A percentile compares a stretch with the other conserved stretches of the same genome.
Evolutionary conservation across 2,888 invertebrate genomes (phyloP).

Genomic region (Hyposoter didymator): DNA sequence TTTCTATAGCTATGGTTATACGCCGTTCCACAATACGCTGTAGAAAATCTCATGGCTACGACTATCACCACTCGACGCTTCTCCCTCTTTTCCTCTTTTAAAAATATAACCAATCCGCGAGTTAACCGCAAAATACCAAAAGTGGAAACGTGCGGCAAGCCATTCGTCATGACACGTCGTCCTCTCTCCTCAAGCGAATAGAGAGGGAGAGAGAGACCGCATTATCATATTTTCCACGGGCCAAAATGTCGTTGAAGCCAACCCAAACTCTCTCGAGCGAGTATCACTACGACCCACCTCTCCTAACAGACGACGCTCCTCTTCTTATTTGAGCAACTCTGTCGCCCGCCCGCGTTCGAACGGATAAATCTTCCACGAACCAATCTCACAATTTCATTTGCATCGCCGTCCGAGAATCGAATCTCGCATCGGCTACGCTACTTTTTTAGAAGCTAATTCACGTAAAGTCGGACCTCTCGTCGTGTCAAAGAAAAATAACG

Average conservation of each 20-base stretch:
- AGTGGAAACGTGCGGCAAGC: constrained; percentile 72
- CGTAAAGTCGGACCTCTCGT: background rate
- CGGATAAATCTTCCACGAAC: constrained; percentile 79
- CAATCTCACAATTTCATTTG: constrained; percentile 81
- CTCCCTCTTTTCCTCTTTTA: constrained; percentile 45
- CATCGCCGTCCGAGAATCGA: constrained; percentile 74
- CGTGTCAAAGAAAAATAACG: background rate
- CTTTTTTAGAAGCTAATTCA: constrained; percentile 19
- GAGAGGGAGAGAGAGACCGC: constrained; percentile 62
- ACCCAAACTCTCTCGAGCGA: constrained; percentile 60
- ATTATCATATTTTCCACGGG: constrained; percentile 79
- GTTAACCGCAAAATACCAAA: constrained; percentile 75
- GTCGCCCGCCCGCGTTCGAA: constrained; percentile 73
- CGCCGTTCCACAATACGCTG: constrained; percentile 33
- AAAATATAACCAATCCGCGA: constrained; percentile 78
- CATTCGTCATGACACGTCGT: constrained; percentile 79
- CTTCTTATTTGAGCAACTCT: constrained; percentile 64
- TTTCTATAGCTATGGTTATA: constrained; percentile 7
- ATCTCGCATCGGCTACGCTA: constrained; percentile 68
- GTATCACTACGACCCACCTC: constrained; percentile 50
- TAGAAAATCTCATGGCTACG: constrained; percentile 71
- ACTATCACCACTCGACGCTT: constrained; percentile 66
- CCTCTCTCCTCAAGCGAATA: constrained; percentile 27
- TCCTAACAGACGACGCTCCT: constrained; percentile 30
- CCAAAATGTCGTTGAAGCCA: constrained; percentile 69